A percentile compares a stretch with the other conserved stretches of the same genome.
These are phyloP conservation scores for Prietella phreatophila DNA, from an alignment of 2,113 vertebrate genomes.

Conservation along the genomic window DNA sequence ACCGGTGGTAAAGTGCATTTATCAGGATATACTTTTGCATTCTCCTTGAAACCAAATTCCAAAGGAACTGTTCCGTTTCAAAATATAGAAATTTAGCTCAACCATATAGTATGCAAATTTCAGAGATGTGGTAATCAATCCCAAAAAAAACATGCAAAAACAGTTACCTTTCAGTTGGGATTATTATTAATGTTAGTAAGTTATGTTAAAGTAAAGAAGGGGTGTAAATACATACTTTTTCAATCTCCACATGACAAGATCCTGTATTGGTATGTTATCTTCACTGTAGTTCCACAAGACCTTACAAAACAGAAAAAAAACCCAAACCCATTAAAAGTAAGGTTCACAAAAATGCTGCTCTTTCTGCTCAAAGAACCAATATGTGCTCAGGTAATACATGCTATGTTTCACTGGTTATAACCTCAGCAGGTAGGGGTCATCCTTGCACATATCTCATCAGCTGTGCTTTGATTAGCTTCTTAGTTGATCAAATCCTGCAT, in stretches of 20 bases:
- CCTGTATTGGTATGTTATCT: too few relatives aligned
- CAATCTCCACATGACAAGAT: neutral
- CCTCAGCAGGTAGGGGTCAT: neutral
- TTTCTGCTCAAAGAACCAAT: neutral
- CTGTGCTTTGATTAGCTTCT: neutral
- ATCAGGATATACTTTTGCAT: neutral
- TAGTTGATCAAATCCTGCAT: neutral
- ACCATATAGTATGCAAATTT: neutral
- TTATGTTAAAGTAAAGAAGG: neutral
- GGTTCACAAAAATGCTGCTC: neutral
- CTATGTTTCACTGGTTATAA: constrained; percentile 20
- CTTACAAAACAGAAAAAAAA: neutral
- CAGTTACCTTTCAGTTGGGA: neutral
- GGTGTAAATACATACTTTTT: neutral
- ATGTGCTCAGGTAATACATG: constrained; percentile 46
- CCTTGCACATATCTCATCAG: constrained; percentile 1
- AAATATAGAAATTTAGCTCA: neutral
- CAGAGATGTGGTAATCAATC: neutral
- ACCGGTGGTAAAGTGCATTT: neutral
- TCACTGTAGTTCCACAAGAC: neutral
- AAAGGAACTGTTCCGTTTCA: neutral
- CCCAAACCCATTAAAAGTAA: neutral
- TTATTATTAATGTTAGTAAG: neutral
- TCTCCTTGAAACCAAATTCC: neutral
- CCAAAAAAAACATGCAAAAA: neutral